A percentile compares a stretch with the other conserved stretches of the same genome.
phyloP scores from a whole-genome alignment of 2,797 vertebrate species.

The Xenops minutus region DNA sequence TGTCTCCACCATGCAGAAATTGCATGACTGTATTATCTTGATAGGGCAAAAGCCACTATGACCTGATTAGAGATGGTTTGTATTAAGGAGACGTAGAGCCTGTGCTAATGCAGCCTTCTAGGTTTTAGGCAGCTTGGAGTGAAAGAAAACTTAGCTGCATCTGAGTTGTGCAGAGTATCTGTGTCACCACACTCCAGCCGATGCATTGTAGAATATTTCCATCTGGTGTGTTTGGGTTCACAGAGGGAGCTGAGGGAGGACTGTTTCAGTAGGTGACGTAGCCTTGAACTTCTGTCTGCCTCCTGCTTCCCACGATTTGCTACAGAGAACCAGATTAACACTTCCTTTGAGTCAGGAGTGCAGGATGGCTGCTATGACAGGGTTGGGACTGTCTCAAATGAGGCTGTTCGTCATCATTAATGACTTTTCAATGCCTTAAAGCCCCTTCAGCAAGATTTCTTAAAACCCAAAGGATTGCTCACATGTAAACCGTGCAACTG shows the following conservation, averaged over 20 bases:
- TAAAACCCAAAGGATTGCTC: neutral
- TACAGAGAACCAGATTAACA: neutral
- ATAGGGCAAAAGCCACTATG: neutral
- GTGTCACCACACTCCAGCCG: neutral
- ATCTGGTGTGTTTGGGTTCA: neutral
- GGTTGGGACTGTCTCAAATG: neutral
- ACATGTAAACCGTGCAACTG: rapidly evolving
- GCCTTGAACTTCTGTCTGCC: neutral
- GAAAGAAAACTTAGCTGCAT: neutral
- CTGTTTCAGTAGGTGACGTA: neutral
- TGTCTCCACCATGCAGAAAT: neutral
- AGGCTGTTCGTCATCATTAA: neutral
- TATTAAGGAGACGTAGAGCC: neutral
- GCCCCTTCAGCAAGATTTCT: neutral
- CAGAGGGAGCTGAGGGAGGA: neutral
- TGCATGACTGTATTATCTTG: neutral
- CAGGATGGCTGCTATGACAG: neutral
- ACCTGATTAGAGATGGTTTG: neutral
- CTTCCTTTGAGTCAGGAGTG: neutral
- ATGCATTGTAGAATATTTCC: neutral
- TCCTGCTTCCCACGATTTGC: neutral
- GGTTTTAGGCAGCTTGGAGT: neutral
- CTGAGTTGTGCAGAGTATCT: neutral
- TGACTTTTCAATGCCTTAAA: neutral
- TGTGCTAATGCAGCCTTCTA: neutral